Evolutionary conservation across 2,888 invertebrate species (phyloP), one percentile per base, ranked within the genome.

Genomic region (Podabrus alpinus): DNA sequence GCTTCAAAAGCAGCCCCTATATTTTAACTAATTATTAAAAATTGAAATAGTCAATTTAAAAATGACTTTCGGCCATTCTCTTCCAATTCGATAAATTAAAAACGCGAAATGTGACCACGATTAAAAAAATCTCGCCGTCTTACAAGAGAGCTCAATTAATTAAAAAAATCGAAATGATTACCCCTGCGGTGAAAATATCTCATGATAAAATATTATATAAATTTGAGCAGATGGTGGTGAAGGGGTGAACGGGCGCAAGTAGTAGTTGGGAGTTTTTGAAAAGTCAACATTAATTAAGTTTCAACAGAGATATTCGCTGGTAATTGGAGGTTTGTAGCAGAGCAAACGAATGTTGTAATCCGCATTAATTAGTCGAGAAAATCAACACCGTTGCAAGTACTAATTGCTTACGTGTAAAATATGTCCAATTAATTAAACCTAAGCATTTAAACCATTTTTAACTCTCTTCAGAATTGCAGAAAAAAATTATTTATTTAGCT

Each of bases 341-440:
- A 76, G 81, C 80, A 82, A 82, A 82, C 83, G 83, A 81, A 81
- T 81, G 79, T 73, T 80, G 77, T 84, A 84, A 84, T 83, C 84
- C 82, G 80, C 80, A 81, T 82, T 85, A 85, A 85, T 85, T 85
- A 85, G 84, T 82, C 83, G 84, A 81, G 82, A 85, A 85, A 85
- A 85, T 85, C 85, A 85, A 85, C 85, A 85, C 78, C 66, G 75
- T 73, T 76, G 73, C 76, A 76, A 76, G 73, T 74, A 77, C 72
- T 77, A 77, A 77, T 77, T 77, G 77, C 74, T 74, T 73, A 77
- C 77, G 70, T 74, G 69, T 74, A 76, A 76, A 76, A 74, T 74
- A 71, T 73, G 61, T 29, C 73, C 76, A 76, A 73, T 76, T 76
- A 73, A 76, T 71, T 76, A 66, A 75, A 62, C 15, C 45, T 45